A percentile compares a stretch with the other conserved stretches of the same genome.
phyloP scores from a whole-genome alignment of 2,888 invertebrate species.

The Pomacea canaliculata region DNA sequence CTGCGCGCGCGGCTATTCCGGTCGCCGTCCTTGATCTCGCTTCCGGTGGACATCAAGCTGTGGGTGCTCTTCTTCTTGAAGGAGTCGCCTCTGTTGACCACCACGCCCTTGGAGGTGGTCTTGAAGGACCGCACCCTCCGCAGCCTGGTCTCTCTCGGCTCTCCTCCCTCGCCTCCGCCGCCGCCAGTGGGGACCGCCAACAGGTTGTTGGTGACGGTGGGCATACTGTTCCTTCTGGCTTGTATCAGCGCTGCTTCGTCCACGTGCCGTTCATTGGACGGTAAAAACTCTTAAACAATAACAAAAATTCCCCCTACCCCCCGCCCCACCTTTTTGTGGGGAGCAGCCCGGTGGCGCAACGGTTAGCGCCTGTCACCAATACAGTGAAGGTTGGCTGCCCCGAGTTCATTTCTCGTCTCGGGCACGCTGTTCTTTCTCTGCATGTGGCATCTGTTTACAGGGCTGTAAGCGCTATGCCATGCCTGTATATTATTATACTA shows the following conservation, averaged over 20 bases:
- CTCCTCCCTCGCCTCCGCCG: slow-evolving; percentile 8
- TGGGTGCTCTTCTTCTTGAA: slow-evolving; percentile 88
- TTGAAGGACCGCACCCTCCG: slow-evolving; percentile 88
- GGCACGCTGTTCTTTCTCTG: no score
- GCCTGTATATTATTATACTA: no score
- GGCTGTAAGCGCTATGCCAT: no score
- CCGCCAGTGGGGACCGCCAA: slow-evolving; percentile 30
- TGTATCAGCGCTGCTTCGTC: slow-evolving; percentile 28
- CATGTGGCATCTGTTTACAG: no score
- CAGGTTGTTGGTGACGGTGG: slow-evolving; percentile 35
- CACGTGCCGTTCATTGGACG: background rate
- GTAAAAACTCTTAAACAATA: no score
- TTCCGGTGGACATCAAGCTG: slow-evolving; percentile 80
- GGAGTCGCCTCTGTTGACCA: slow-evolving; percentile 93
- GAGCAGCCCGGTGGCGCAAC: no score
- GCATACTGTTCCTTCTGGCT: slow-evolving; percentile 43
- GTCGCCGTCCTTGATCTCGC: slow-evolving; percentile 69
- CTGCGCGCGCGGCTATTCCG: slow-evolving; percentile 7
- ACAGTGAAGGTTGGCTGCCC: no score
- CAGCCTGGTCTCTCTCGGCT: slow-evolving; percentile 30
- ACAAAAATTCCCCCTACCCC: no score
- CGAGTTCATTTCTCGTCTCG: no score
- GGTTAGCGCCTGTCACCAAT: no score
- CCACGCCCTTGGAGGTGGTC: slow-evolving; percentile 90
- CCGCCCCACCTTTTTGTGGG: no score